phyloP scores from a whole-genome alignment of 2,797 vertebrate species.

The Pygocentrus nattereri region DNA sequence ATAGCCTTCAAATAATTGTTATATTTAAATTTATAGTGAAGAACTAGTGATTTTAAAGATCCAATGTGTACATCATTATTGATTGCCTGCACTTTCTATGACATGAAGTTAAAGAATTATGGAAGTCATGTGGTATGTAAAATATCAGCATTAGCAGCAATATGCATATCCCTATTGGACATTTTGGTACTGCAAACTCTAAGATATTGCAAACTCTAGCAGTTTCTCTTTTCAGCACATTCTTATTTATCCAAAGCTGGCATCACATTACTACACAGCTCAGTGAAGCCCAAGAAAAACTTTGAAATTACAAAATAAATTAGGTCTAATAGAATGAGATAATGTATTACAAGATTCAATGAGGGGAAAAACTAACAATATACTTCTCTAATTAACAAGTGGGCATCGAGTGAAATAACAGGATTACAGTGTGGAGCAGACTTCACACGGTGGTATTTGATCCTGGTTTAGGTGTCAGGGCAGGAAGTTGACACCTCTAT shows the following conservation, averaged over 20 bases:
- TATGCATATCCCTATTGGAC: not conserved
- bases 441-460: not conserved
- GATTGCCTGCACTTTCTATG: not conserved
- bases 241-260: not conserved
- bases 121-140: not conserved
- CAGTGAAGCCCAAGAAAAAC: slow-evolving; percentile 23
- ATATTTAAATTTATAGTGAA: not conserved
- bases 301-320: slow-evolving; percentile 25
- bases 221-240: not conserved
- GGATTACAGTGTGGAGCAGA: not conserved
- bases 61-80: not conserved
- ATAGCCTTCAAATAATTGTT: too few relatives aligned
- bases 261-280: not conserved
- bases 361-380: not conserved
- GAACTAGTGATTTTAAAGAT: not conserved
- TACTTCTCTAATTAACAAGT: slow-evolving; percentile 21
- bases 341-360: not conserved
- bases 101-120: not conserved
- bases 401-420: not conserved
- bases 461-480: not conserved
- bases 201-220: not conserved
- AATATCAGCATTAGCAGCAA: not conserved
- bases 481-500: slow-evolving; percentile 22
- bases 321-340: slow-evolving; percentile 7
- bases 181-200: not conserved